Conservation (phyloP, 2,888 invertebrate species). For the Mythimna albipuncta region DNA sequence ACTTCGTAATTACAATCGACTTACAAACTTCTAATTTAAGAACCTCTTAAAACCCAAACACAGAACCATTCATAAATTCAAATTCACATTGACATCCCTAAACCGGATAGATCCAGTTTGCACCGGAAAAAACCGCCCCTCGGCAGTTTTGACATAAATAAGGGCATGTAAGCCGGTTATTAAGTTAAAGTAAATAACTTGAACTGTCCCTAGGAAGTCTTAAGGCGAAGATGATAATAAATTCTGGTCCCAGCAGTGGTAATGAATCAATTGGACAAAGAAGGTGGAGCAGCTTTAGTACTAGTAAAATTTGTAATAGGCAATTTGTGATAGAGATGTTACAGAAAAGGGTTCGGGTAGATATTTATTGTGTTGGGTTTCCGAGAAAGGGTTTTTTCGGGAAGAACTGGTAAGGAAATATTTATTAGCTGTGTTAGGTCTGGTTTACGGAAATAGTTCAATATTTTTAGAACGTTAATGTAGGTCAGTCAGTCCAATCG, state of each 20-base stretch:
- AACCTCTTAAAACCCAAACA: slow-evolving; percentile 48
- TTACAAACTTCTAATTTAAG: slow-evolving; percentile 57
- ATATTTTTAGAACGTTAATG: too few relatives aligned
- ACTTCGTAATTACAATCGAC: slow-evolving; percentile 44
- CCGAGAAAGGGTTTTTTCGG: slow-evolving; percentile 9
- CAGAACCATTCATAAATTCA: slow-evolving; percentile 63
- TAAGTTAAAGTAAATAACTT: slow-evolving; percentile 77
- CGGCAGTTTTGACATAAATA: slow-evolving; percentile 69
- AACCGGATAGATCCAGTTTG: slow-evolving; percentile 64
- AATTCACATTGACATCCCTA: slow-evolving; percentile 63
- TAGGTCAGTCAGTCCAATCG: too few relatives aligned
- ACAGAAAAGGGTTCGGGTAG: slow-evolving; percentile 41
- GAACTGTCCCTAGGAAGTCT: slow-evolving; percentile 64
- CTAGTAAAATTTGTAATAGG: slow-evolving; percentile 54
- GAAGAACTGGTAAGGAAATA: slow-evolving; percentile 1
- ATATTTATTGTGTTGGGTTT: slow-evolving; percentile 32
- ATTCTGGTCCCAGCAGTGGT: slow-evolving; percentile 56
- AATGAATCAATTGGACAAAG: slow-evolving; percentile 65
- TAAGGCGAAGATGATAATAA: slow-evolving; percentile 64
- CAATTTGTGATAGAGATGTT: slow-evolving; percentile 55
- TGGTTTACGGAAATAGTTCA: background rate
- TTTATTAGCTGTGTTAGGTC: slow-evolving; percentile 12
- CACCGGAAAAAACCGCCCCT: slow-evolving; percentile 66
- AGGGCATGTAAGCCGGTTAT: slow-evolving; percentile 72
- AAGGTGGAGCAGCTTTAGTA: slow-evolving; percentile 45